Evolutionary conservation across 2,797 vertebrate species (phyloP).

Genomic region (Pseudochirops cupreus): DNA sequence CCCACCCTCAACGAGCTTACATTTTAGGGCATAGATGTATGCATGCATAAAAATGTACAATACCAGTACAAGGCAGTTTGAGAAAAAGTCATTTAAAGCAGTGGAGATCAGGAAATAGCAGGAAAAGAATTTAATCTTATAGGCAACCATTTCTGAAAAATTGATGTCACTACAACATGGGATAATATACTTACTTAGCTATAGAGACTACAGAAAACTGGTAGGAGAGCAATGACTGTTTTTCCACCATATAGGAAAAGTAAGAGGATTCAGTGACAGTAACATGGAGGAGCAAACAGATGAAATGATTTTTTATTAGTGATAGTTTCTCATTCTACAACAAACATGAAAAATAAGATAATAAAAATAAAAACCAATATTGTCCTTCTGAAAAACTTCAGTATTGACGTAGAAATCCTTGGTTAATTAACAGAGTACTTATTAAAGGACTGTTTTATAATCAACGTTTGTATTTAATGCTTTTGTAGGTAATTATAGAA

Average conservation of each 20-base stretch:
- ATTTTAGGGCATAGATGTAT: background rate
- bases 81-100: background rate
- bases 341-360: background rate
- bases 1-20: background rate
- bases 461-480: background rate
- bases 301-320: background rate
- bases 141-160: background rate
- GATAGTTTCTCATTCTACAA: background rate
- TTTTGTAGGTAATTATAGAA: constrained; percentile 1
- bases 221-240: background rate
- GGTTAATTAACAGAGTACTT: background rate
- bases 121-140: background rate
- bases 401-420: background rate
- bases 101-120: background rate
- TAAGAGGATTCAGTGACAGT: background rate
- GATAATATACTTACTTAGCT: background rate
- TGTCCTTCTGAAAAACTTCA: background rate
- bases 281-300: background rate
- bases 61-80: background rate
- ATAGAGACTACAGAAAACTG: background rate
- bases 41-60: background rate
- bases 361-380: background rate
- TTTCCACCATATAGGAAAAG: background rate
- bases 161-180: background rate
- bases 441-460: background rate